Percentiles rank a stretch among this genome's conserved stretches.
Evolutionary conservation across 2,797 vertebrate species (phyloP).

Genomic region (Tapirus indicus): DNA sequence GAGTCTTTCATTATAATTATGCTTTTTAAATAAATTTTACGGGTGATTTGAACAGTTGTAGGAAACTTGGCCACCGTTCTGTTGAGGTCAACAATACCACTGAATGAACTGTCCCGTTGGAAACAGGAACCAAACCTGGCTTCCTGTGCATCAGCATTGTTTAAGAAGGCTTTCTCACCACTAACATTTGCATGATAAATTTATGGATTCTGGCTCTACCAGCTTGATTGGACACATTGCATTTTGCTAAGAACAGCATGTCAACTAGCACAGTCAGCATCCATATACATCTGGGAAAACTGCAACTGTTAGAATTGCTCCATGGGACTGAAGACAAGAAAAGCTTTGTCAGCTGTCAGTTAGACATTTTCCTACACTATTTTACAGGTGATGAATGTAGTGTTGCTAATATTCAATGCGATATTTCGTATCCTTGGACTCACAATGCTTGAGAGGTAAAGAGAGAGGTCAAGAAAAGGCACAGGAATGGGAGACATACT

Average conservation of each 20-base stretch:
- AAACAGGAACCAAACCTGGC: neutral
- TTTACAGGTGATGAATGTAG: constrained; percentile 43
- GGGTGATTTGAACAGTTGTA: neutral
- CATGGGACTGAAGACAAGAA: constrained; percentile 61
- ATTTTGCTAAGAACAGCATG: constrained; percentile 85
- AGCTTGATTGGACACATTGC: constrained; percentile 85
- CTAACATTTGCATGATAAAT: constrained; percentile 82
- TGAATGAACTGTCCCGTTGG: neutral
- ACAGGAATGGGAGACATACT: neutral
- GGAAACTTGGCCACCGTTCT: neutral
- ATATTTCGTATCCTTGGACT: neutral
- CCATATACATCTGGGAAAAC: constrained; percentile 82
- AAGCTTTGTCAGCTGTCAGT: constrained; percentile 80
- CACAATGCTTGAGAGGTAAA: neutral
- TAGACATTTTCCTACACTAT: constrained; percentile 33
- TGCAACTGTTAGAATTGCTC: constrained; percentile 73
- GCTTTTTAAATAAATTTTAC: neutral
- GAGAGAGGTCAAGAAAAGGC: neutral
- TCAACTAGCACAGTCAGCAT: constrained; percentile 82
- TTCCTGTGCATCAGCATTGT: neutral
- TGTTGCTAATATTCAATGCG: neutral
- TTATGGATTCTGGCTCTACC: constrained; percentile 78
- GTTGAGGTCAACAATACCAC: neutral
- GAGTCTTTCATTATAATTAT: neutral
- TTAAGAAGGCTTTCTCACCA: constrained; percentile 50